phyloP scores from a whole-genome alignment of 2,113 vertebrate species.

The Osmerus mordax region DNA sequence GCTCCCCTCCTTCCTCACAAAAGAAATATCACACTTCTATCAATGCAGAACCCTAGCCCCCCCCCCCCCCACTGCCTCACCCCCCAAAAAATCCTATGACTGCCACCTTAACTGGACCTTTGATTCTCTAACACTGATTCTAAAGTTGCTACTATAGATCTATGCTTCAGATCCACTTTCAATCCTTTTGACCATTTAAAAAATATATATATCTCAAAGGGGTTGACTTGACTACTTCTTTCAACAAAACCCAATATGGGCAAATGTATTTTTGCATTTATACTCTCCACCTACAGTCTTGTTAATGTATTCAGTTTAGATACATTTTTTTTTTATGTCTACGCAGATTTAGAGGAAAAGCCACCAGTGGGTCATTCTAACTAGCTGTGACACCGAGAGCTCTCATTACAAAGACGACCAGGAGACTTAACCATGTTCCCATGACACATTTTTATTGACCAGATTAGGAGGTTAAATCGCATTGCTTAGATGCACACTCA shows the following conservation, averaged over 20 bases:
- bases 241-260: background rate
- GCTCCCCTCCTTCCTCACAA: background rate
- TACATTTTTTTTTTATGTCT: background rate
- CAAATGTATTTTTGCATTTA: background rate
- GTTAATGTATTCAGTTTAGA: background rate
- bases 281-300: background rate
- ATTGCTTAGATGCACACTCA: conserved; percentile 56
- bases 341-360: conserved; percentile 14
- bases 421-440: conserved; percentile 68
- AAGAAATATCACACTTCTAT: conserved; percentile 30
- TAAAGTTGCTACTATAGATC: too few species aligned
- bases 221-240: too few species aligned
- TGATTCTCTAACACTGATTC: too few species aligned
- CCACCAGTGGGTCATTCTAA: conserved; percentile 22
- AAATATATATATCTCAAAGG: too few species aligned
- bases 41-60: background rate
- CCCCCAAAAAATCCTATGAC: background rate
- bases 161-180: too few species aligned
- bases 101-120: background rate
- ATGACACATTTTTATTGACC: conserved; percentile 64
- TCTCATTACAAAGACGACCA: conserved; percentile 29
- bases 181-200: too few species aligned
- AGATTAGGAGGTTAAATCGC: conserved; percentile 77
- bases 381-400: conserved; percentile 19
- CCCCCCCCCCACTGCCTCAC: background rate